These are phyloP conservation scores for Rhynchopsitta pachyrhyncha DNA, from an alignment of 2,113 vertebrate species.

Conservation along the genomic window DNA sequence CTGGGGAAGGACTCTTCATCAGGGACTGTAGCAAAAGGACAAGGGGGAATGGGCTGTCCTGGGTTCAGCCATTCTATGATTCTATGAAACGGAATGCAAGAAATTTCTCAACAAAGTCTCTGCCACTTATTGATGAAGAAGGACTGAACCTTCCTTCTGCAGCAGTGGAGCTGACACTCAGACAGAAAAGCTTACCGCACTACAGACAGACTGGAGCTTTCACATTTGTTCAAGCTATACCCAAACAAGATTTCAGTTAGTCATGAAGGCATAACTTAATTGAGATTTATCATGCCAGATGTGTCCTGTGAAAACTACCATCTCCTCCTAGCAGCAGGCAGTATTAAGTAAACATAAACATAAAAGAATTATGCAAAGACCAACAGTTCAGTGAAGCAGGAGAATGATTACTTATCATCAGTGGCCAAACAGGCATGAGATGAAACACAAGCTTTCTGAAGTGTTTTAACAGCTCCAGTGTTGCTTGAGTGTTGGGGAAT, in stretches of 20 bases:
- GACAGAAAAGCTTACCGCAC: fast-evolving
- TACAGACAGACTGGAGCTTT: background rate
- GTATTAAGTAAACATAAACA: background rate
- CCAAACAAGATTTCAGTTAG: background rate
- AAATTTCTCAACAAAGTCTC: background rate
- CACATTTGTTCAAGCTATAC: background rate
- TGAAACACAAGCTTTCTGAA: background rate
- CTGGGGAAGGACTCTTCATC: background rate
- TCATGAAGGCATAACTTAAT: background rate
- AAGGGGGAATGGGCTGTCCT: background rate
- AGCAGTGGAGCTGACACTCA: background rate
- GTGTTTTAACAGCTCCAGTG: background rate
- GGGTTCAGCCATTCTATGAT: background rate
- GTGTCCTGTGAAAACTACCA: background rate
- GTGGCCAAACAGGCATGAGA: background rate
- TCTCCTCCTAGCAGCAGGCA: background rate
- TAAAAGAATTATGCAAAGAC: background rate
- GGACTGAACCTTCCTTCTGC: background rate
- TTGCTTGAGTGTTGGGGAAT: background rate
- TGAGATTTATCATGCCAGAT: background rate
- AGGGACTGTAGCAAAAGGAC: background rate
- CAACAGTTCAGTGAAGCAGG: background rate
- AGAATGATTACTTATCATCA: background rate
- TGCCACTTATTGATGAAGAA: background rate
- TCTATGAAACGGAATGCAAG: background rate